These are phyloP conservation scores for Lepidochrysops patricia DNA, from an alignment of 2,888 invertebrate genomes.

Conservation along the genomic window DNA sequence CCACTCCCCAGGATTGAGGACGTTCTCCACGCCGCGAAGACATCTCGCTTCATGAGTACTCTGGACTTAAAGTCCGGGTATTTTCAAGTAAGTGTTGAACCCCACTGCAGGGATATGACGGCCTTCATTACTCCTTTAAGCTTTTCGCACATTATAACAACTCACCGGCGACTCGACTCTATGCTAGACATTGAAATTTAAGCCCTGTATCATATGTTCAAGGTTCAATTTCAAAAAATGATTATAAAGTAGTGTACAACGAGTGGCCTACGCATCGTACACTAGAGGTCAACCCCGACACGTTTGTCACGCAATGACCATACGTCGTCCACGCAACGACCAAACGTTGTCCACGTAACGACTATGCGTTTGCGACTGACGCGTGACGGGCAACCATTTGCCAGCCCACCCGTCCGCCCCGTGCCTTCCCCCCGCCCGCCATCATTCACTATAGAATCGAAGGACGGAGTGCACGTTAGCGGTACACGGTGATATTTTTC, in stretches of 20 bases:
- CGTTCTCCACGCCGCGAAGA: too few relatives aligned
- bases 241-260: constrained; percentile 1
- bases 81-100: too few relatives aligned
- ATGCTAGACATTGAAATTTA: not conserved
- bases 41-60: too few relatives aligned
- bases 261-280: not conserved
- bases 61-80: too few relatives aligned
- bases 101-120: too few relatives aligned
- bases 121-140: not conserved
- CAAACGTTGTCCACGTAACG: not conserved
- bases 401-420: constrained; percentile 1
- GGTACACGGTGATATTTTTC: constrained; percentile 1
- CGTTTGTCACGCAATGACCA: constrained; percentile 1
- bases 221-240: constrained; percentile 1
- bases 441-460: constrained; percentile 1
- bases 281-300: constrained; percentile 1
- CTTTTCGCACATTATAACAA: not conserved
- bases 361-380: not conserved
- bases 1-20: too few relatives aligned
- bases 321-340: constrained; percentile 1
- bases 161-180: constrained; percentile 1
- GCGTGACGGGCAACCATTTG: constrained; percentile 1
- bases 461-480: not conserved
- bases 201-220: not conserved
- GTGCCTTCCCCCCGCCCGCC: constrained; percentile 1